phyloP scores from a whole-genome alignment of 1,140 invertebrate genomes.

The Orius laevigatus region DNA sequence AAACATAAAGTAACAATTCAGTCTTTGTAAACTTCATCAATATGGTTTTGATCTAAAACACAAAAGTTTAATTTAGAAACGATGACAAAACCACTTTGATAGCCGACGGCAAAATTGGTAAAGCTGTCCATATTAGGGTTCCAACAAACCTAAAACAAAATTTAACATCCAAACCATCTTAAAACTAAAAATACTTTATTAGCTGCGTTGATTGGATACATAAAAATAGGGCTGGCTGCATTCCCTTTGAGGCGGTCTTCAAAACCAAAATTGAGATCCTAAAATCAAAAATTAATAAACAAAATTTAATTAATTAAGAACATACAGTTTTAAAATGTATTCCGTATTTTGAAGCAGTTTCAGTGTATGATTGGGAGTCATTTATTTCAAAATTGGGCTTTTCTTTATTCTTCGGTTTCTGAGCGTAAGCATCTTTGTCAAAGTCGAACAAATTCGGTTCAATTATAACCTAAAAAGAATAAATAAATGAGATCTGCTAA shows the following conservation, averaged over 20 bases:
- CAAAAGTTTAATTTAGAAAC: conserved; percentile 25
- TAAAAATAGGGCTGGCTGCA: conserved; percentile 18
- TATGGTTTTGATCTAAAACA: too few relatives aligned
- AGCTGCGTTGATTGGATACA: background rate
- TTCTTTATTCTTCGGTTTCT: too few relatives aligned
- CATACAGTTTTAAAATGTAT: too few relatives aligned
- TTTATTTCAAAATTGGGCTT: too few relatives aligned
- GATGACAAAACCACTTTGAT: conserved; percentile 31
- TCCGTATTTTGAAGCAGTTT: conserved; percentile 1
- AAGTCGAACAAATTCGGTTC: too few relatives aligned
- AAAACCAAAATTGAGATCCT: background rate
- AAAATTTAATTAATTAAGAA: conserved; percentile 1
- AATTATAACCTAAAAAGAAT: too few relatives aligned
- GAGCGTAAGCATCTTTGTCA: too few relatives aligned
- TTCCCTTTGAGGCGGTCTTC: conserved; percentile 18
- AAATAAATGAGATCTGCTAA: conserved; percentile 4
- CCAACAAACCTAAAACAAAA: conserved; percentile 26
- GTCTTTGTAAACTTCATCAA: too few relatives aligned
- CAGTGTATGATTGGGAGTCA: background rate
- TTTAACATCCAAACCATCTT: conserved; percentile 8
- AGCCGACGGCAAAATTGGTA: conserved; percentile 27
- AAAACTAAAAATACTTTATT: background rate
- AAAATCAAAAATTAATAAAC: background rate
- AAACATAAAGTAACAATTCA: too few relatives aligned
- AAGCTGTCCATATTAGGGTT: conserved; percentile 32